Evolutionary conservation across 2,797 vertebrate genomes (phyloP).

Genomic region (Hylomyscus alleni): DNA sequence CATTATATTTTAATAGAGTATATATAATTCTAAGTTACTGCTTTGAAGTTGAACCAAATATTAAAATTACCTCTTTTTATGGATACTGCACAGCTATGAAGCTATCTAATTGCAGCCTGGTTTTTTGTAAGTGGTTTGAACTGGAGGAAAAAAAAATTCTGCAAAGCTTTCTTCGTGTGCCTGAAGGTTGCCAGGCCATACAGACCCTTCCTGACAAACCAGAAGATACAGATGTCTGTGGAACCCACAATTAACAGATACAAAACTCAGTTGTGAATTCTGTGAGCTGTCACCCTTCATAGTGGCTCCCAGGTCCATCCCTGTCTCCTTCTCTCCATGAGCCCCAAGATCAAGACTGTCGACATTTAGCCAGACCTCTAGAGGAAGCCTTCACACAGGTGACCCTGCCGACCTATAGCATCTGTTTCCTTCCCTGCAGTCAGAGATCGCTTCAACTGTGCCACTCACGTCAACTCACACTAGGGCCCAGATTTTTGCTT

Average conservation of each 20-base stretch:
- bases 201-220: not conserved
- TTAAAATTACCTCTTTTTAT: conserved; percentile 88
- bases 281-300: not conserved
- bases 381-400: too few species aligned
- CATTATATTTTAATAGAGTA: conserved; percentile 90
- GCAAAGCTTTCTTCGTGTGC: conserved; percentile 52
- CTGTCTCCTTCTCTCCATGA: not conserved
- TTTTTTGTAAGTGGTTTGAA: conserved; percentile 80
- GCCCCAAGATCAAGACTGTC: not conserved
- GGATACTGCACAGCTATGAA: conserved; percentile 83
- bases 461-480: not conserved
- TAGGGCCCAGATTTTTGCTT: not conserved
- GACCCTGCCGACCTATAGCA: not conserved
- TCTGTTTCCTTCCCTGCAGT: not conserved
- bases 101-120: conserved; percentile 88
- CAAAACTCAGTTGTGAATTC: not conserved
- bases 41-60: conserved; percentile 89
- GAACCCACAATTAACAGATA: not conserved
- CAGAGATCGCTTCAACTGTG: not conserved
- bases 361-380: not conserved
- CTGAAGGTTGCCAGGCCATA: conserved; percentile 28
- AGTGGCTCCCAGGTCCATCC: not conserved
- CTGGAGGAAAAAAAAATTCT: conserved; percentile 78
- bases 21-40: conserved; percentile 89
- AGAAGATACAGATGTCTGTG: not conserved